Evolutionary conservation across 2,113 vertebrate genomes (phyloP), one percentile per base, ranked within the genome.

Genomic region (Cardinalis cardinalis): DNA sequence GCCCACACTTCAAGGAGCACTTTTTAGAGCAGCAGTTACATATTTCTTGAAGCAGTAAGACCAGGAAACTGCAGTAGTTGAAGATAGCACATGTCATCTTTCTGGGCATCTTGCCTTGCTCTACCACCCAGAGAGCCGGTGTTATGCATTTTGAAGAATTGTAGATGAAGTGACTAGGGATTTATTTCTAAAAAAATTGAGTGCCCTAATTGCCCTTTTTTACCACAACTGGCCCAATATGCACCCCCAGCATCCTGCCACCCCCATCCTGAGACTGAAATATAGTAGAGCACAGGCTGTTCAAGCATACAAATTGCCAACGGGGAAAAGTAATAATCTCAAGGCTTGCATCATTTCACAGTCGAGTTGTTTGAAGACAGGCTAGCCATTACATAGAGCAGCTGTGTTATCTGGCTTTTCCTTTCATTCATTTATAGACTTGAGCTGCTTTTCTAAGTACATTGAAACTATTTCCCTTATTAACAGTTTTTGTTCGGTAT

Each of bases 261-360:
- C 23, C 73, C 41, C 60, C 44, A 73, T 14, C 25, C 44, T 1
- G 23, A 89, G 38, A 52, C 72, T 72, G 36, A 34, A 76, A 90
- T 55, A 75, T 48, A 28, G 52, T 7, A 31, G 60, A 16, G 41
- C 64, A n/a, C 66, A 10, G 7, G 6, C 80, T 85, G 77, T 21
- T 79, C 68, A 36, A 63, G 91, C 90, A 94, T 78, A 87, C 72
- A 81, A 88, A 95, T 79, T 93, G 83, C 81, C 91, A 88, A 6
- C 3, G 7, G 87, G 89, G 84, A 92, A 73, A 89, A 90, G 90
- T 65, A 97, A 96, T 96, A 93, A 96, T 92, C 90, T 92, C 61
- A 64, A 92, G 85, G 94, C 83, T 95, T 89, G 92, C 94, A 96
- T 95, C 94, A 81, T 97, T 97, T 97, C 96, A 96, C 95, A 97